These are phyloP conservation scores for Strix uralensis DNA, from an alignment of 2,113 vertebrate genomes.

Conservation along the genomic window DNA sequence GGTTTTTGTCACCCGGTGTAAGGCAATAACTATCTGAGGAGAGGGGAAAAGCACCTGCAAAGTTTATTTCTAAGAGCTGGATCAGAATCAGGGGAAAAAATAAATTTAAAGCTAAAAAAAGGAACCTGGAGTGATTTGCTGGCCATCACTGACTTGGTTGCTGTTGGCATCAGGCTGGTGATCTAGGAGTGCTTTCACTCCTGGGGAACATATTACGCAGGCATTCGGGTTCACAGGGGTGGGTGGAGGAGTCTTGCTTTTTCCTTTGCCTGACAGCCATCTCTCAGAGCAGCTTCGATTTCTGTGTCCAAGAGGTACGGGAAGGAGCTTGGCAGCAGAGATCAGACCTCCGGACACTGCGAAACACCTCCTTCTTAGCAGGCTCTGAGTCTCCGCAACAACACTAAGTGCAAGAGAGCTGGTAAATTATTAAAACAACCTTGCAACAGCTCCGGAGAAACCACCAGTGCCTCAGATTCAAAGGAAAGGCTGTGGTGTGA, in stretches of 20 bases:
- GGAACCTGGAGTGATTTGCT: background rate
- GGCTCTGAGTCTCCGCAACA: background rate
- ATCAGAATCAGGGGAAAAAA: background rate
- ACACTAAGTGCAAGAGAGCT: conserved; percentile 38
- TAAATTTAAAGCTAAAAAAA: background rate
- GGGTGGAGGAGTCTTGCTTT: background rate
- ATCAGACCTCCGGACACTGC: background rate
- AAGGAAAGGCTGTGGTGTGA: conserved; percentile 51
- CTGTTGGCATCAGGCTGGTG: background rate
- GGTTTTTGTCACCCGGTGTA: background rate
- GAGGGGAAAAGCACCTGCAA: background rate
- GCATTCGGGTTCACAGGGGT: background rate
- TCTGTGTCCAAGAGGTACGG: conserved; percentile 34
- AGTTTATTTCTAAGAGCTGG: background rate
- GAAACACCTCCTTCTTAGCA: background rate
- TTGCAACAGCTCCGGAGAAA: conserved; percentile 55
- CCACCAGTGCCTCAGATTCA: conserved; percentile 37
- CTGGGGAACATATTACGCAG: background rate
- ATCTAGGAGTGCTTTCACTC: conserved; percentile 26
- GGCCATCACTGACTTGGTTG: background rate
- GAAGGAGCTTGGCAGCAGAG: conserved; percentile 9
- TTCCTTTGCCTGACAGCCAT: background rate
- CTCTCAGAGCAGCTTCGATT: background rate
- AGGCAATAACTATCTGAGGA: background rate
- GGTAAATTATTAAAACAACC: conserved; percentile 65